Base-by-base conservation (phyloP, 1,140 invertebrate species). In the Micrasema longulum region DNA sequence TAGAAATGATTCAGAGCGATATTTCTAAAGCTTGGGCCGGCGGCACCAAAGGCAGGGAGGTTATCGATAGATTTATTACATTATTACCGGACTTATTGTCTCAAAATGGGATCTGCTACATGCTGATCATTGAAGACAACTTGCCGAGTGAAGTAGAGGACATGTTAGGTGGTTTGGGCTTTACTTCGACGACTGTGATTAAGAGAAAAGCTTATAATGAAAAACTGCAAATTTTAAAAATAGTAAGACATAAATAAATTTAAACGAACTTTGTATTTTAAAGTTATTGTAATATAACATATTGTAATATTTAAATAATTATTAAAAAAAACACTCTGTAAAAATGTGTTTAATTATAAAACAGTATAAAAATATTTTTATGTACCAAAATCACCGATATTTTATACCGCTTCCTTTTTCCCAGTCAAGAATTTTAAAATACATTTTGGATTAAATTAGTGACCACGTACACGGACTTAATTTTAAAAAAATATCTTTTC, bases 121-220 rank as follows among this genome's bases (percentile, higher is more conserved):
- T 98, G 71, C 84, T 97, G 36, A 84, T 93, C 20, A 88, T 97
- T 43, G 90, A 92, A 84, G 93, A 97, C 83, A 98, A 98, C 85
- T 88, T 93, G 82, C 89, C 91, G 57, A 79, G 89, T 67, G 90
- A 94, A 78, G 92, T 97, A 64, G 81, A 89, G 31, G 50, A 85
- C 26, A 84, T 89, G 43, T 88, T 96, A 80, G 72, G 77, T 23
- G 72, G 78, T n/a, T 77, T 87, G 62, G 86, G 87, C 43, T 92
- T 93, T 79, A 79, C 80, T 67, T 89, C 88, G 72, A 78, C 84
- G 41, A 84, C 89, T 67, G 83, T 95, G 65, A 79, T 89, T 47
- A 87, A 90, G 66, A 87, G 95, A 78, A 91, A 88, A 83, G 86
- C 91, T 53, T 88, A 88, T 36, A 89, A 90, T 76, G 93, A 95